Base-by-base conservation (phyloP, 1,140 invertebrate genomes). In the Panulirus ornatus region DNA sequence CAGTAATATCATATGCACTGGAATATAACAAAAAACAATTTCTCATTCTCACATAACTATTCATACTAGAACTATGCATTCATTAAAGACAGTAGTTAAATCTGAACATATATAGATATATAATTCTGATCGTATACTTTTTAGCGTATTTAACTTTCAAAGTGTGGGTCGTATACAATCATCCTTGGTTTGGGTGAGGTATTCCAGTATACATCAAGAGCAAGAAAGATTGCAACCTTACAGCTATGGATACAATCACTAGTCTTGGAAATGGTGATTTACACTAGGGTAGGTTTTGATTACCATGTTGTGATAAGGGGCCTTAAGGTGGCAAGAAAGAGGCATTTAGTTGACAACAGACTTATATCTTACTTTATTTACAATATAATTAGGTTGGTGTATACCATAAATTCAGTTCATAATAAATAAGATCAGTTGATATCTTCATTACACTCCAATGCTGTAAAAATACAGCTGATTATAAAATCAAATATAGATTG, bases 191-290 rank as follows among this genome's bases (percentile, higher is more conserved):
- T 87, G 42, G 27, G 84, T 88, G 76, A 83, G 79, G 79, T 89
- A 82, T 83, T 82, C 83, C 70, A 83, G 70, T 89, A 83, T 75
- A 89, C 79, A 89, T 83, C 79, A 38, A 89, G 66, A 87, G 71
- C 36, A 58, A 79, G 40, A 71, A 82, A 83, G 58, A 89, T 30
- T 79, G 66, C 34, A 73, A 42, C 47, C 79, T 89, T 89, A 89
- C 42, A 75, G 38, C 66, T 89, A 89, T 83, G 87, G 87, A 89
- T 83, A 89, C 87, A 75, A 63, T 70, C 58, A 30, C 86, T 82
- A 88, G 42, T 88, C 44, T 82, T 71, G 87, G 70, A 89, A 89
- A 83, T 58, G 58, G 42, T 22, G 58, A n/a, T 76, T 54, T 58
- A 76, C 71, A 51, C 11, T 38, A 70, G 86, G 63, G n/a, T 27